A percentile compares a stretch with the other conserved stretches of the same genome.
Evolutionary conservation across 2,113 vertebrate species (phyloP).

Genomic region (Mohoua ochrocephala): DNA sequence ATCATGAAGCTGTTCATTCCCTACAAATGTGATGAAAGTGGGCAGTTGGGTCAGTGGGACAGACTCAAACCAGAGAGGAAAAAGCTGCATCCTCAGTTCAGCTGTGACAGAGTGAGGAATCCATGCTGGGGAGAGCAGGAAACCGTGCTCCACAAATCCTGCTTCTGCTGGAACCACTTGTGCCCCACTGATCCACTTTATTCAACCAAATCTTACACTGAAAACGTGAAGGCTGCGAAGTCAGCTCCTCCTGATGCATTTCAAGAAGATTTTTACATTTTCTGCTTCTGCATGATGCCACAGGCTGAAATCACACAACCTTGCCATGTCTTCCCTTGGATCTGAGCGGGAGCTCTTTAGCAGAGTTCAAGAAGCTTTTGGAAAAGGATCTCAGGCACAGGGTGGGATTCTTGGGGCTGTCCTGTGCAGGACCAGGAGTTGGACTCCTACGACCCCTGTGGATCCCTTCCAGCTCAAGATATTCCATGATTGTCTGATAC

Average conservation of each 20-base stretch:
- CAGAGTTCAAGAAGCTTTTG: background rate
- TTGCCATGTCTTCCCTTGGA: background rate
- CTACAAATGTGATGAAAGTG: background rate
- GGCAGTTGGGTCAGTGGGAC: background rate
- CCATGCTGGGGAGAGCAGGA: background rate
- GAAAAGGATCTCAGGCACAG: background rate
- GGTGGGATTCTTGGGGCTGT: background rate
- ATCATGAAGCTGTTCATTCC: background rate
- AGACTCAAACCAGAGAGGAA: background rate
- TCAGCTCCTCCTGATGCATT: background rate
- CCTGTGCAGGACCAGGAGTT: background rate
- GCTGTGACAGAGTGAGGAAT: background rate
- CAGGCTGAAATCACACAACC: background rate
- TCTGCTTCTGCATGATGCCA: background rate
- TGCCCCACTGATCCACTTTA: background rate
- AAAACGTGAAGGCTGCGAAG: background rate
- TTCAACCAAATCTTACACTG: background rate
- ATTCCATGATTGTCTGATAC: background rate
- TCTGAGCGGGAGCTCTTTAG: rapidly evolving
- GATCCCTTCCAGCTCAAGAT: background rate
- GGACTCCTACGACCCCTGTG: background rate
- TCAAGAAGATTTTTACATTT: background rate
- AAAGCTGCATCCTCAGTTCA: background rate
- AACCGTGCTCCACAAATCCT: background rate
- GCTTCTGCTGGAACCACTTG: background rate